phyloP scores from a whole-genome alignment of 2,797 vertebrate genomes.

The Ptychadena robeensis region DNA sequence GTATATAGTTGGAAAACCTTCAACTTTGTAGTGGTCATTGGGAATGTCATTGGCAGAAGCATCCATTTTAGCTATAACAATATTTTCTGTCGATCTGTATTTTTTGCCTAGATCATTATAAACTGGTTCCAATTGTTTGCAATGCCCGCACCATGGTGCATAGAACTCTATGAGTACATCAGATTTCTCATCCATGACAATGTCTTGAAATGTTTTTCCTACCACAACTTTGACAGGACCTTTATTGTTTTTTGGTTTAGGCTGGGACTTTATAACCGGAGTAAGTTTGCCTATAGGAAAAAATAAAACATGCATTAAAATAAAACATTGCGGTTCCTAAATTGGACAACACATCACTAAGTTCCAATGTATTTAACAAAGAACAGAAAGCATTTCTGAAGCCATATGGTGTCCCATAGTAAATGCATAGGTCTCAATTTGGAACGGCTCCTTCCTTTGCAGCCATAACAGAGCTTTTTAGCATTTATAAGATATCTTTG shows the following conservation, averaged over 20 bases:
- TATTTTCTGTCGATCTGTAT: constrained; percentile 87
- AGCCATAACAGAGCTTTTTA: no score
- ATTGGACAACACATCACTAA: no score
- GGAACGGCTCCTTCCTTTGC: no score
- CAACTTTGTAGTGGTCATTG: constrained; percentile 84
- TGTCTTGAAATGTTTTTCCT: constrained; percentile 91
- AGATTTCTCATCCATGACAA: constrained; percentile 90
- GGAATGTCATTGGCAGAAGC: constrained; percentile 88
- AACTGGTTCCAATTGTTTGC: constrained; percentile 91
- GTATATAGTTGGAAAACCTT: constrained; percentile 98
- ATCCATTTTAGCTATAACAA: constrained; percentile 98
- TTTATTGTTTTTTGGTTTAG: constrained; percentile 93
- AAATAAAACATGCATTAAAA: constrained; percentile 33
- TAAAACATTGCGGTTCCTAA: background rate
- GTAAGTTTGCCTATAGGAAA: constrained; percentile 86
- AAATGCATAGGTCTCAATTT: no score
- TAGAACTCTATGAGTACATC: constrained; percentile 97
- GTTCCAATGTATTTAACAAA: no score
- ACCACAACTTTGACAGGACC: constrained; percentile 93
- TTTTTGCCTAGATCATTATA: constrained; percentile 89
- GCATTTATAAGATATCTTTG: no score
- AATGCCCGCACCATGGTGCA: constrained; percentile 97
- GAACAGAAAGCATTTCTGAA: no score
- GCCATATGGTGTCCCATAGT: no score
- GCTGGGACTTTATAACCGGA: constrained; percentile 91